Evolutionary conservation across 1,140 invertebrate species (phyloP), one percentile per base, ranked within the genome.

Genomic region (Drosophila nikananu): DNA sequence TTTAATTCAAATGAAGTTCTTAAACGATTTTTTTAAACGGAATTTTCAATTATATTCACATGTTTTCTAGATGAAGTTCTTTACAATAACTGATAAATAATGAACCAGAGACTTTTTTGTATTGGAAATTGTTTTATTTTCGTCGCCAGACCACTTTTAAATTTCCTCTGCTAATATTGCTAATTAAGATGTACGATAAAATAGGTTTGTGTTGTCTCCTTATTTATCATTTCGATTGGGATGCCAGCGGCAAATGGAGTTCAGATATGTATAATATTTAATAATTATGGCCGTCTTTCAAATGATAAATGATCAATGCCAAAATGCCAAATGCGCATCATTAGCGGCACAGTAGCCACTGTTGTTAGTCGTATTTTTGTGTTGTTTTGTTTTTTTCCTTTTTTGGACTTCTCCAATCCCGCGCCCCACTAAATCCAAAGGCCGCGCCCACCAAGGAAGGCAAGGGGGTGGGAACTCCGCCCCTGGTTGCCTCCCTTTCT

Each of bases 251-350:
- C 27, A 35, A 57, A 60, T 21, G 25, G 21, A 80, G 87, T 77
- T 86, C 83, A 86, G 65, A 82, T 86, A 74, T 54, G 7, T 6
- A 57, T 57, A 57, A 57, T 57, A 57, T 86, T 86, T 60, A 46
- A 87, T 86, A 86, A 86, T 86, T 87, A 86, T 80, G 64, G 62
- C 62, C 63, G 57, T 52, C 39, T 12, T 19, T 21, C n/a, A 27
- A 46, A 77, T 77, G 74, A 83, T 86, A 83, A 86, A 87, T 87
- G 76, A 83, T 86, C 72, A 73, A 66, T 76, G 79, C 61, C 73
- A 66, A 73, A 73, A 84, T 84, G 73, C 79, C 83, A 77, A 78
- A 78, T 86, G 82, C 67, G 58, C 82, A 78, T 83, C 83, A 83
- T 80, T 83, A 82, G 66, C 62, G 41, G 46, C 61, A 68, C 59